phyloP scores from a whole-genome alignment of 2,113 vertebrate genomes.

The Crypturellus undulatus region DNA sequence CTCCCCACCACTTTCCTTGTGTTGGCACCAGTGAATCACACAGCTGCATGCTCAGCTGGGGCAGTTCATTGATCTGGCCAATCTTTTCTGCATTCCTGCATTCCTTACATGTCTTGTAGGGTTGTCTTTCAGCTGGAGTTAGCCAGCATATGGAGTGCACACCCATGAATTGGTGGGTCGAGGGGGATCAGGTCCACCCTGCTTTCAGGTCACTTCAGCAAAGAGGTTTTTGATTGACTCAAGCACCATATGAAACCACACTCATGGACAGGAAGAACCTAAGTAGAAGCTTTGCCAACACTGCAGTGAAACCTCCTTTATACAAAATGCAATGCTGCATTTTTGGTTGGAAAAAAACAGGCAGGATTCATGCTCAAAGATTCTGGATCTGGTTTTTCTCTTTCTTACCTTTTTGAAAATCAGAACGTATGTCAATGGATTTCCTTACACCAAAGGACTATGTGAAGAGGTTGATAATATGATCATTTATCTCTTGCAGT shows the following conservation, averaged over 20 bases:
- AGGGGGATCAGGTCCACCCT: neutral
- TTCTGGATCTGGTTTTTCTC: neutral
- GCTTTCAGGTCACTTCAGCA: neutral
- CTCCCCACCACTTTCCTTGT: neutral
- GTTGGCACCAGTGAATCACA: neutral
- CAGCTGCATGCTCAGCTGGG: neutral
- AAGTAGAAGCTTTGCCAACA: neutral
- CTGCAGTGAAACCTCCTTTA: neutral
- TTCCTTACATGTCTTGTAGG: neutral
- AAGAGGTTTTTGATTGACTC: neutral
- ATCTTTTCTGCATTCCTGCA: neutral
- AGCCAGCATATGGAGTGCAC: neutral
- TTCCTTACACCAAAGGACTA: neutral
- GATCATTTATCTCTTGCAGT: neutral
- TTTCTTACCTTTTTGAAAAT: neutral
- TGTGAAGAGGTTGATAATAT: neutral
- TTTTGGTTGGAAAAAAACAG: neutral
- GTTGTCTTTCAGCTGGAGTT: neutral
- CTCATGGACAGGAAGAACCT: neutral
- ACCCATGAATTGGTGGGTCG: neutral
- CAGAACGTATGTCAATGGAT: neutral
- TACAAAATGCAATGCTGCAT: neutral
- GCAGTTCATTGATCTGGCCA: rapidly evolving
- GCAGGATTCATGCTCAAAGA: neutral
- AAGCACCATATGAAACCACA: neutral